Percentiles rank a stretch among this genome's conserved stretches.
Evolutionary conservation across 2,888 invertebrate genomes (phyloP).

Genomic region (Omphaloscelis lunosa): DNA sequence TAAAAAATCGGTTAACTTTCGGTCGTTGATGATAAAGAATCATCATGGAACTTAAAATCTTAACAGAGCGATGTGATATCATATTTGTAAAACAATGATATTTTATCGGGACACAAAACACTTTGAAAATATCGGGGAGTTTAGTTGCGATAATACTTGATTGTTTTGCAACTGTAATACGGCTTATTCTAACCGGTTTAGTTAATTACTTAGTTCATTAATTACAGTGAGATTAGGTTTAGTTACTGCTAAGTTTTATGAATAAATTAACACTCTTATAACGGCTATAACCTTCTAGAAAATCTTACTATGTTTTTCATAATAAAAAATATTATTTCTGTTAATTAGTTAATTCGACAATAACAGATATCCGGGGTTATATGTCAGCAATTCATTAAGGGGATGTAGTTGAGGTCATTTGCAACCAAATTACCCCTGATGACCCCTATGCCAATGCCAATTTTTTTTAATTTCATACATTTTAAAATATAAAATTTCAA

Average conservation of each 20-base stretch:
- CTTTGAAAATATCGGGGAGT: slow-evolving; percentile 16
- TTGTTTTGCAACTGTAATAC: not conserved
- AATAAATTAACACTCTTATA: not conserved
- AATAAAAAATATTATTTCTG: not conserved
- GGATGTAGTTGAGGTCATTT: no score
- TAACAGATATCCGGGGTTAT: not conserved
- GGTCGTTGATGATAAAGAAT: not conserved
- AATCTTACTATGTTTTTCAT: not conserved
- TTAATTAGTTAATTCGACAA: not conserved
- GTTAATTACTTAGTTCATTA: not conserved
- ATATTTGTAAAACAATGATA: not conserved
- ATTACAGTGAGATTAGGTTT: not conserved
- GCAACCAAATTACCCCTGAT: no score
- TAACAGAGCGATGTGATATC: not conserved
- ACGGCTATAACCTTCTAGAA: not conserved
- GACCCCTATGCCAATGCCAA: no score
- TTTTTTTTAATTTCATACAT: no score
- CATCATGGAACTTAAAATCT: not conserved
- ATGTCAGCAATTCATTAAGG: no score
- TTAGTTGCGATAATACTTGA: slow-evolving; percentile 3
- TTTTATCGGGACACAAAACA: slow-evolving; percentile 8
- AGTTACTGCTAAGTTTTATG: not conserved
- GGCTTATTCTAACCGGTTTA: not conserved
- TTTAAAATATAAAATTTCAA: no score
- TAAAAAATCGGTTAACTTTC: slow-evolving; percentile 35